phyloP scores from a whole-genome alignment of 1,140 invertebrate species.

The Thrips palmi region DNA sequence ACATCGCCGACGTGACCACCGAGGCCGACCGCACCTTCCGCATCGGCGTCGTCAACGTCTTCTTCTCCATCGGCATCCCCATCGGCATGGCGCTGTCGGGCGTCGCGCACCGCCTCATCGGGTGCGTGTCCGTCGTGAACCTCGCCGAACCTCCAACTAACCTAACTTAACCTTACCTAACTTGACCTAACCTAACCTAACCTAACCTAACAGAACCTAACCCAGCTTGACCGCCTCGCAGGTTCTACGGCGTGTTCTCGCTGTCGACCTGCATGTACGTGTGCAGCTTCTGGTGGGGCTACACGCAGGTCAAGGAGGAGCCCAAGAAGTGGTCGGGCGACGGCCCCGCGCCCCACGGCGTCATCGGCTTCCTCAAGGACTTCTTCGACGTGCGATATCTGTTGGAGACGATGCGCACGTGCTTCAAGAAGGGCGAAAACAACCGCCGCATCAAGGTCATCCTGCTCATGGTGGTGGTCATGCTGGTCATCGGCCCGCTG shows the following conservation, averaged over 20 bases:
- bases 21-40: constrained; percentile 59
- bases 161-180: too few species aligned
- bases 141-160: constrained; percentile 22
- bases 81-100: too few species aligned
- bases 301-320: constrained; percentile 39
- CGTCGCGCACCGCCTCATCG: too few species aligned
- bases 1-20: constrained; percentile 68
- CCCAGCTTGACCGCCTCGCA: too few species aligned
- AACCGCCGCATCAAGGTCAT: constrained; percentile 49
- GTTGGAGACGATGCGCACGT: constrained; percentile 50
- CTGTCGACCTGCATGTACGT: constrained; percentile 51
- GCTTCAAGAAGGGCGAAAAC: constrained; percentile 51
- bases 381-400: constrained; percentile 58
- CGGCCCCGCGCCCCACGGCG: constrained; percentile 14
- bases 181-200: too few species aligned
- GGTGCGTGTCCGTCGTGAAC: constrained; percentile 27
- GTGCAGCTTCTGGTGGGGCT: constrained; percentile 49
- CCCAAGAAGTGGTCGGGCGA: constrained; percentile 11
- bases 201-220: too few species aligned
- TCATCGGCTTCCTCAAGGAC: constrained; percentile 23
- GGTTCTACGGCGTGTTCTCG: constrained; percentile 60
- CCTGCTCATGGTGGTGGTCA: constrained; percentile 57
- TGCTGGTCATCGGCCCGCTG: constrained; percentile 63
- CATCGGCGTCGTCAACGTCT: constrained; percentile 67
- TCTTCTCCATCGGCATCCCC: constrained; percentile 59